Conservation (phyloP, 2,888 invertebrate genomes). For the Agriopis marginaria region DNA sequence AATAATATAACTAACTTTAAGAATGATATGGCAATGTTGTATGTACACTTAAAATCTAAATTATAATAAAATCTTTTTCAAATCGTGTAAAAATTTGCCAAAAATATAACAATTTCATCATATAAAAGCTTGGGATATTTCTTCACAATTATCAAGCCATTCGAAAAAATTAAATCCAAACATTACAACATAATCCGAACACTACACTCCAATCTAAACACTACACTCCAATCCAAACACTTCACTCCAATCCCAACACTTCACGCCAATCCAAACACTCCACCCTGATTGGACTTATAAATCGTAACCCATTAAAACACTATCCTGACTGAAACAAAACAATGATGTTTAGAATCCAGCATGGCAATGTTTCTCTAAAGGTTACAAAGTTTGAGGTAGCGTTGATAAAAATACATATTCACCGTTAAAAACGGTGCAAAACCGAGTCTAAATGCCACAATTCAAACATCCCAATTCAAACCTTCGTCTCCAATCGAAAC, state of each 20-base stretch:
- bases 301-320: too few species aligned
- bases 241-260: not conserved
- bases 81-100: slow-evolving; percentile 10
- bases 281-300: not conserved
- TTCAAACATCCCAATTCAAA: too few species aligned
- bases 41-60: slow-evolving; percentile 40
- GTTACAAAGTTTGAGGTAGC: too few species aligned
- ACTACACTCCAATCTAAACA: not conserved
- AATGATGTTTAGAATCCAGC: too few species aligned
- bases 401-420: too few species aligned
- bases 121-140: not conserved
- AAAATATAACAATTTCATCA: slow-evolving; percentile 17
- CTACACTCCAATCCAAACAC: not conserved
- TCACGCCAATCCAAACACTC: not conserved
- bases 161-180: not conserved
- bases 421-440: too few species aligned
- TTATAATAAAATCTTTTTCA: slow-evolving; percentile 21
- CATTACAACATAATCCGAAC: not conserved
- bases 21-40: slow-evolving; percentile 46
- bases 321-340: too few species aligned
- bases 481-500: too few species aligned
- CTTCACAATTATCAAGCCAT: not conserved
- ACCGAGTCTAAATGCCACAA: too few species aligned
- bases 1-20: slow-evolving; percentile 11
- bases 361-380: too few species aligned